Conservation (phyloP, 2,888 invertebrate species). For the Chloroclystis v-ata region DNA sequence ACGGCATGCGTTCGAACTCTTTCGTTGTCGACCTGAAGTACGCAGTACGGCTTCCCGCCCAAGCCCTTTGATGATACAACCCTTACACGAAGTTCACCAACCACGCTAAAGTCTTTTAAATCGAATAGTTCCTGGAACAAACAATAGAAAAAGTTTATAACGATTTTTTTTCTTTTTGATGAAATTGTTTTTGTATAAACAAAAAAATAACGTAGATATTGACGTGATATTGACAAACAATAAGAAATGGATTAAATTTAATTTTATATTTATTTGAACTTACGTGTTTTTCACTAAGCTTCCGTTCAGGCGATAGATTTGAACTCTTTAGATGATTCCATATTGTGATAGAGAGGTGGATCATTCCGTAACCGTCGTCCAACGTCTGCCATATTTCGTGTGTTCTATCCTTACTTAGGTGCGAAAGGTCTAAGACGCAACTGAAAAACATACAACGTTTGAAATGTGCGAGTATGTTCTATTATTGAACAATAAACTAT, state of each 20-base stretch:
- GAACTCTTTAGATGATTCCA: slow-evolving; percentile 37
- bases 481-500: no score
- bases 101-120: slow-evolving; percentile 43
- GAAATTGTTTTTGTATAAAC: background rate
- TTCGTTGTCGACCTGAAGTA: slow-evolving; percentile 62
- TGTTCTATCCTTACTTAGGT: slow-evolving; percentile 54
- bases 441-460: slow-evolving; percentile 44
- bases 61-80: slow-evolving; percentile 57
- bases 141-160: background rate
- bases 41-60: slow-evolving; percentile 53
- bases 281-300: slow-evolving; percentile 42
- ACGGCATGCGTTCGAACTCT: slow-evolving; percentile 54
- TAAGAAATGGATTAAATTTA: no score
- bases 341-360: slow-evolving; percentile 60
- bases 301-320: slow-evolving; percentile 6
- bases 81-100: slow-evolving; percentile 58
- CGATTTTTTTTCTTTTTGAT: no score
- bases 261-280: no score
- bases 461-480: no score
- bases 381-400: slow-evolving; percentile 61
- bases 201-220: no score
- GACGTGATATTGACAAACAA: no score
- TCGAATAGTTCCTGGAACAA: slow-evolving; percentile 42
- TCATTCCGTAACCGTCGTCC: slow-evolving; percentile 55
- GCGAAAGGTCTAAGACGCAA: slow-evolving; percentile 56